These are phyloP conservation scores for Acleris sparsana DNA, from an alignment of 2,888 invertebrate genomes.

Conservation along the genomic window DNA sequence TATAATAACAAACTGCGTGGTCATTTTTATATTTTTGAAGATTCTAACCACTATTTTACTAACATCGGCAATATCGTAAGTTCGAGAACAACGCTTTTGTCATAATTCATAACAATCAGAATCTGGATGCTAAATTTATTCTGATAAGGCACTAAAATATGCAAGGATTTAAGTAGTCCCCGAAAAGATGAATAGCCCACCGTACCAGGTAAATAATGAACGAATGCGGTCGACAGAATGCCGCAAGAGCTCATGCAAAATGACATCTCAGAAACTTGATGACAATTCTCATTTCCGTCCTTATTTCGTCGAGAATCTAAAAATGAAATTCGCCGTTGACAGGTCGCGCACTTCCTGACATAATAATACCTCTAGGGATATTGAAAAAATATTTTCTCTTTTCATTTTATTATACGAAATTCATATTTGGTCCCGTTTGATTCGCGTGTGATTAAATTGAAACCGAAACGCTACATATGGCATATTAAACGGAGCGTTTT, in stretches of 20 bases:
- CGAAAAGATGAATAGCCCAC: no score
- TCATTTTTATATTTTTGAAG: no score
- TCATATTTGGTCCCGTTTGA: constrained; percentile 29
- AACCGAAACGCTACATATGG: constrained; percentile 9
- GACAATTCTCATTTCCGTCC: constrained; percentile 60
- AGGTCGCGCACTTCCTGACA: constrained; percentile 40
- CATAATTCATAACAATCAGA: no score
- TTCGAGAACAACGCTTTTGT: no score
- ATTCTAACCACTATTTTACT: no score
- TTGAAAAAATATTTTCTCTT: constrained; percentile 31
- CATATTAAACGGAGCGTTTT: neutral
- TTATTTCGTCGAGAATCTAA: constrained; percentile 48
- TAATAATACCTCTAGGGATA: constrained; percentile 36
- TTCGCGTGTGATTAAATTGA: constrained; percentile 25
- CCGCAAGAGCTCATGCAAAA: constrained; percentile 23
- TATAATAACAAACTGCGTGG: no score
- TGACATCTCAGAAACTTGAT: constrained; percentile 40
- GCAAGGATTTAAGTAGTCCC: no score
- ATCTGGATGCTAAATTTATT: no score
- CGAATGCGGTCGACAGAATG: constrained; percentile 15
- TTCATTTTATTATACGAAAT: constrained; percentile 26
- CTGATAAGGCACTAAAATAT: no score
- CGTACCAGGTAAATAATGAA: constrained; percentile 30
- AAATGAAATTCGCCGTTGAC: constrained; percentile 46
- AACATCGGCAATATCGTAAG: no score